Conservation (phyloP, 2,113 vertebrate genomes). For the Embiotoca jacksoni region DNA sequence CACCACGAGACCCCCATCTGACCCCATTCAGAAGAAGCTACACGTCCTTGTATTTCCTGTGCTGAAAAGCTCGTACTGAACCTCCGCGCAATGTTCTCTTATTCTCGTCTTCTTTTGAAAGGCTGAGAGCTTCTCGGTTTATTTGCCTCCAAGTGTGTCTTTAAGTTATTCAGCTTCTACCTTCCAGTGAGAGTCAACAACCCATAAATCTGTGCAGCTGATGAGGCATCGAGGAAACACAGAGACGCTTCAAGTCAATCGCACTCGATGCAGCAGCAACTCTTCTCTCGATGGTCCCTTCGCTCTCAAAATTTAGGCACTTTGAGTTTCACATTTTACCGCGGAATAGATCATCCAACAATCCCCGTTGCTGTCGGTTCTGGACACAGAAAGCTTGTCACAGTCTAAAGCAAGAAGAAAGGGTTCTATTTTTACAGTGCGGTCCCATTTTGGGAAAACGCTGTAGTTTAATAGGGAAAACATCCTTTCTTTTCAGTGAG, state of each 20-base stretch:
- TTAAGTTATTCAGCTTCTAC: conserved; percentile 4
- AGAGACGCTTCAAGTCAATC: conserved; percentile 15
- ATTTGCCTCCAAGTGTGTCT: background rate
- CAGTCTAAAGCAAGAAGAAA: background rate
- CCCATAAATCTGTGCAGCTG: conserved; percentile 32
- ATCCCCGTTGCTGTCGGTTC: background rate
- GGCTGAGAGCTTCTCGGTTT: conserved; percentile 1
- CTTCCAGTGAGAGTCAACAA: conserved; percentile 1
- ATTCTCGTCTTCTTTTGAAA: background rate
- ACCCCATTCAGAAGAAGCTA: too few species aligned
- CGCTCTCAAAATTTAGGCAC: conserved; percentile 9
- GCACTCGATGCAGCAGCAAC: background rate
- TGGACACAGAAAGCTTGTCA: conserved; percentile 3
- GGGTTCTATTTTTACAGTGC: background rate
- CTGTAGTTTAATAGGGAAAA: background rate
- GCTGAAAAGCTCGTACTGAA: too few species aligned
- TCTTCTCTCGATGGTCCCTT: background rate
- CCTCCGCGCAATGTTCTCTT: too few species aligned
- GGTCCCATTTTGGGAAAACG: background rate
- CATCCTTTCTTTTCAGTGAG: background rate
- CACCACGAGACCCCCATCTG: too few species aligned
- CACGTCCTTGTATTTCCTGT: too few species aligned
- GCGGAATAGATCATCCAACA: conserved; percentile 20
- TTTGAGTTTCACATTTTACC: conserved; percentile 10
- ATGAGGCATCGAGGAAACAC: conserved; percentile 38